A percentile compares a stretch with the other conserved stretches of the same genome.
Evolutionary conservation across 2,888 invertebrate genomes (phyloP).

Genomic region (Plagiodera versicolora): DNA sequence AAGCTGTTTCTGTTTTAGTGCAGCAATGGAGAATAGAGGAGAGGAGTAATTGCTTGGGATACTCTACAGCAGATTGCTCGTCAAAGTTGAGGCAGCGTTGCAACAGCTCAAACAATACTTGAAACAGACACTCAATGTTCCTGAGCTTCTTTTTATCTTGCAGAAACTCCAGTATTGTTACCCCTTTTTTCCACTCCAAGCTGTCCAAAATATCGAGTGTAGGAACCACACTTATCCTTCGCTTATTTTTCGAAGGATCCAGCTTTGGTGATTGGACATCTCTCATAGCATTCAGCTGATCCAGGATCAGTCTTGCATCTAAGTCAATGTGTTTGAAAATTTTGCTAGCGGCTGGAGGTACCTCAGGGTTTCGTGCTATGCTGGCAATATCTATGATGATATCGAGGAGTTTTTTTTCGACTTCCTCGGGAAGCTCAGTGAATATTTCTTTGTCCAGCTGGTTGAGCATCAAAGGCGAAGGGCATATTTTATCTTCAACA

Average conservation of each 20-base stretch:
- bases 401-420: conserved; percentile 56
- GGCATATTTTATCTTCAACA: conserved; percentile 22
- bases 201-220: conserved; percentile 66
- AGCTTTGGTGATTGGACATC: conserved; percentile 56
- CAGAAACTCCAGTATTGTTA: conserved; percentile 78
- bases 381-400: conserved; percentile 61
- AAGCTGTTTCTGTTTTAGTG: conserved; percentile 60
- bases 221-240: conserved; percentile 55
- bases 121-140: conserved; percentile 68
- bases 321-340: conserved; percentile 69
- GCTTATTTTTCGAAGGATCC: conserved; percentile 52
- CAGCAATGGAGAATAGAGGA: conserved; percentile 75
- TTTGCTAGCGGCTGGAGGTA: conserved; percentile 64
- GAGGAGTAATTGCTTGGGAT: conserved; percentile 83
- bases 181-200: conserved; percentile 75
- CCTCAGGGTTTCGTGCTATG: conserved; percentile 61
- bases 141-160: conserved; percentile 82
- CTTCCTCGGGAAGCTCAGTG: conserved; percentile 56
- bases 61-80: conserved; percentile 81
- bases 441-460: conserved; percentile 59
- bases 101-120: conserved; percentile 75
- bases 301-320: conserved; percentile 63
- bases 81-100: conserved; percentile 79
- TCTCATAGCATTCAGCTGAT: conserved; percentile 64
- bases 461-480: conserved; percentile 28